Evolutionary conservation across 2,113 vertebrate genomes (phyloP), one percentile per base, ranked within the genome.

Genomic region (Hemiprocne comata): DNA sequence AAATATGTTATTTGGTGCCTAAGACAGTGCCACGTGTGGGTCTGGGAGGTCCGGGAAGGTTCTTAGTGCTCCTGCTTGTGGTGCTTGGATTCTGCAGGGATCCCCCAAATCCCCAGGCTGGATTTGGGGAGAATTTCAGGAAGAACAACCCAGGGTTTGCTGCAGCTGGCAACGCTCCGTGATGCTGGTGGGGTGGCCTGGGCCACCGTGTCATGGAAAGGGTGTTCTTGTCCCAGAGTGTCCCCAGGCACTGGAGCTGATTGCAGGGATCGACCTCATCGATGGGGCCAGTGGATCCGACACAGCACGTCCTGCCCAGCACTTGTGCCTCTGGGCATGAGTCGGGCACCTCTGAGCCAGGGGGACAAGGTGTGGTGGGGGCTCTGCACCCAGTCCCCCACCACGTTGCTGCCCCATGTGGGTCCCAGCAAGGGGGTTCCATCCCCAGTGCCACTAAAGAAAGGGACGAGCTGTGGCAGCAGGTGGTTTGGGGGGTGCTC

Each of bases 221-320:
- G 93, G 67, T 66, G 81, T 51, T 67, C 64, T 90, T 48, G 83
- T 95, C 90, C 87, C 92, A 80, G 66, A 7, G 1, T 79, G 84
- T 51, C 95, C 94, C 77, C n/a, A 0, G 95, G 95, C 76, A 0
- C 71, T 54, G 2, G 72, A 74, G 70, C 92, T 85, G 91, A 95
- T 96, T 96, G 93, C 85, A 78, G 93, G 80, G 13, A 97, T 97
- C 26, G 85, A 97, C 18, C 2, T 16, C 75, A 87, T 97, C 14
- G 94, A 97, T 17, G 1, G 3, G 38, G 51, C 70, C 23, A 13
- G 89, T 2, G 2, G 91, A 73, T 82, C 85, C 33, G 3, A 70
- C 74, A 17, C 83, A 29, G 87, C 54, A 1, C 1, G 31, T 53
- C 50, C 78, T 42, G 81, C 80, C 85, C 5, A 0, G 13, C 69